Evolutionary conservation across 2,888 invertebrate genomes (phyloP).

Genomic region (Drosophila lacicola): DNA sequence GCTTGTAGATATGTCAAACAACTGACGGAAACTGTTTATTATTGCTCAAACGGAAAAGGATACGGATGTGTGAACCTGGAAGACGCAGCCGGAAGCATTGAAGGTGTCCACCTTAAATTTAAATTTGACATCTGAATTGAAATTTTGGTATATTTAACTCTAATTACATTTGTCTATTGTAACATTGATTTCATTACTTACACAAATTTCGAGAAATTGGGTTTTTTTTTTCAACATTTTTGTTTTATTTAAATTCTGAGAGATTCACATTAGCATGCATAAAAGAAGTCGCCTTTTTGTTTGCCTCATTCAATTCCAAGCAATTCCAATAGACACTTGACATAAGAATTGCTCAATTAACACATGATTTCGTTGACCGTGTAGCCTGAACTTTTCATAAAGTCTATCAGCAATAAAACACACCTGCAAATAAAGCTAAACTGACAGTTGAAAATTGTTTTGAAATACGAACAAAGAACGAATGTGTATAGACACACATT

Average conservation of each 20-base stretch:
- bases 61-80: conserved; percentile 70
- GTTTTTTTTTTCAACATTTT: too few relatives aligned
- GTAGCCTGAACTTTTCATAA: too few relatives aligned
- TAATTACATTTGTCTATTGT: neutral
- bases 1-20: conserved; percentile 71
- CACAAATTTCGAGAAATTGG: too few relatives aligned
- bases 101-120: conserved; percentile 24
- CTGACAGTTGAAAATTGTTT: conserved; percentile 24
- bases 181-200: neutral
- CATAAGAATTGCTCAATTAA: too few relatives aligned
- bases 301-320: too few relatives aligned
- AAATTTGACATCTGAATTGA: conserved; percentile 13
- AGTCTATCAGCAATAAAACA: neutral
- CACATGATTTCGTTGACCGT: too few relatives aligned
- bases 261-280: too few relatives aligned
- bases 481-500: conserved; percentile 5
- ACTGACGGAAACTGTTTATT: conserved; percentile 80
- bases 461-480: conserved; percentile 30
- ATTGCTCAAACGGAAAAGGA: conserved; percentile 78
- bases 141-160: neutral
- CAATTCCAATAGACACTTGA: too few relatives aligned
- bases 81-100: conserved; percentile 24
- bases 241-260: too few relatives aligned
- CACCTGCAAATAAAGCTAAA: neutral
- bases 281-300: too few relatives aligned